Base-by-base conservation (phyloP, 2,113 vertebrate species). In the Sinocyclocheilus grahami region DNA sequence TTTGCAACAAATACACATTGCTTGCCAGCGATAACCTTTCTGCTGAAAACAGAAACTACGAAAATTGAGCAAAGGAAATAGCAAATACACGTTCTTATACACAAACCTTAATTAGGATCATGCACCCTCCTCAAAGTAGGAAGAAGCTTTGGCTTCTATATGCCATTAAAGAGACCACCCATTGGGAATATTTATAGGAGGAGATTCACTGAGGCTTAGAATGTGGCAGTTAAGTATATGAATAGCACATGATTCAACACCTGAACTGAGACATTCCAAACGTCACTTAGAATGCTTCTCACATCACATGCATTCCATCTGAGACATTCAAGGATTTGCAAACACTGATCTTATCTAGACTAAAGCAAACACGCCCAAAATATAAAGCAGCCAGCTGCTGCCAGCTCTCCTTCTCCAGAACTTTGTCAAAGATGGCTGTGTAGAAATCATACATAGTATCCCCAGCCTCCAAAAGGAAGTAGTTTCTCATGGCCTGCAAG, bases 181-280 rank as follows among this genome's bases (percentile, higher is more conserved):
- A 79, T 74, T 82, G 55, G 62, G 85, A 20, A 86, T 86, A 87
- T 85, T 78, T 87, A 83, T 87, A 83, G 83, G 16, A 75, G 80
- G 22, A 80, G 85, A 71, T 85, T 82, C 48, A 85, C 84, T 79
- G 78, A 74, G 69, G 86, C 24, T 65, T 10, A 77, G 86, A 86
- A 89, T 81, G 85, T 86, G 78, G 42, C 82, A 82, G 63, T 79
- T 5, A 37, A 72, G 69, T 72, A 72, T 72, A 63, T 80, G 24
- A 60, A 87, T 74, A 83, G 60, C 77, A 74, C 58, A 77, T 27
- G 48, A 76, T 65, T 16, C 53, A 6, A 48, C 51, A 83, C 51
- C 83, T 85, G 84, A 83, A 53, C 86, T 83, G 86, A 55, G 78
- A 89, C 62, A 89, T 89, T 89, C 83, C 83, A 33, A 71, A 78